Percentiles rank a stretch among this genome's conserved stretches.
phyloP scores from a whole-genome alignment of 2,797 vertebrate species.

The Onychomys arenicola region DNA sequence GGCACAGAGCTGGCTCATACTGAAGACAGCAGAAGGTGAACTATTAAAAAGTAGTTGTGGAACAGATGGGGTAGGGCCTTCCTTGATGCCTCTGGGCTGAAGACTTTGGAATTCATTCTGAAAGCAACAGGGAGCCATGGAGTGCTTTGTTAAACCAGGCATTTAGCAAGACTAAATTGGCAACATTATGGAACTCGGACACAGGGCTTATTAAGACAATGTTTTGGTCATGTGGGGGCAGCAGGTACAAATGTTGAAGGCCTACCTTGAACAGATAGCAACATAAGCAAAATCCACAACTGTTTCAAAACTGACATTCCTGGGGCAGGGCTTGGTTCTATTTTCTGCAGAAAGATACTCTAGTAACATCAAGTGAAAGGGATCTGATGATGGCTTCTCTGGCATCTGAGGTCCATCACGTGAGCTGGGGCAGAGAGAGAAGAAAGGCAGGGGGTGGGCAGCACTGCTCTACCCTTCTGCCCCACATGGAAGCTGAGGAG shows the following conservation, averaged over 20 bases:
- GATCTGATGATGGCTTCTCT: not conserved
- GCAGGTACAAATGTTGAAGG: slow-evolving; percentile 56
- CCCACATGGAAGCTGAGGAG: not conserved
- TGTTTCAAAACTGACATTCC: slow-evolving; percentile 11
- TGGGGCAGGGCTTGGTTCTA: not conserved
- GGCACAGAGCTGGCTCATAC: not conserved
- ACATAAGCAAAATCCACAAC: not conserved
- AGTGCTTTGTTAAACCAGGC: slow-evolving; percentile 40
- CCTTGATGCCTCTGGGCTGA: not conserved
- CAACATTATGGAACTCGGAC: slow-evolving; percentile 28
- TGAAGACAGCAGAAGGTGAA: slow-evolving; percentile 17
- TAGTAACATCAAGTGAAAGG: not conserved
- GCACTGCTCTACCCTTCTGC: not conserved
- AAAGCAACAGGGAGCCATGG: slow-evolving; percentile 29
- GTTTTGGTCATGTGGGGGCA: slow-evolving; percentile 44
- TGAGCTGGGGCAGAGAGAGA: not conserved
- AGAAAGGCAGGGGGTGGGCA: not conserved
- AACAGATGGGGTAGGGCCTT: slow-evolving; percentile 55
- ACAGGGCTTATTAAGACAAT: slow-evolving; percentile 70
- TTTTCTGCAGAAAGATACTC: not conserved
- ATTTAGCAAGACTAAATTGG: slow-evolving; percentile 73
- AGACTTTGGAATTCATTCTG: slow-evolving; percentile 51
- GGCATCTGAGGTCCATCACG: not conserved
- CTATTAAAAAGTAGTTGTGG: not conserved
- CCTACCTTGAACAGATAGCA: not conserved